Evolutionary conservation across 2,797 vertebrate species (phyloP).

Genomic region (Cuniculus paca): DNA sequence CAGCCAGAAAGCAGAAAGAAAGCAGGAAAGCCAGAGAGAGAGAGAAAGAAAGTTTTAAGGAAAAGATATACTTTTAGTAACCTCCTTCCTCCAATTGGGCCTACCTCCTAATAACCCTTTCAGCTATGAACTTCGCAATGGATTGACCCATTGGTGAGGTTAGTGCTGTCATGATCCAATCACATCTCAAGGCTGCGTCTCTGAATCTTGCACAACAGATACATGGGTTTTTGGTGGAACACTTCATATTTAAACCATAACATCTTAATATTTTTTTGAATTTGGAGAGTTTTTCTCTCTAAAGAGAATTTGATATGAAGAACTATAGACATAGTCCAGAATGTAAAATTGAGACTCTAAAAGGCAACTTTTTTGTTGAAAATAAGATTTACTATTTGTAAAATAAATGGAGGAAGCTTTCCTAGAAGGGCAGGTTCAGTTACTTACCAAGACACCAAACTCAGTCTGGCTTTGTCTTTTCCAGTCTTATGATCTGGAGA

Average conservation of each 20-base stretch:
- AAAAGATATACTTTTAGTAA: not conserved
- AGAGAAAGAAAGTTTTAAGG: not conserved
- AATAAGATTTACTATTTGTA: not conserved
- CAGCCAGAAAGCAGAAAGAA: not conserved
- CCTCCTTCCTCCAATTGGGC: not conserved
- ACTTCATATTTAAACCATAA: not conserved
- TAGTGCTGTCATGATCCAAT: not conserved
- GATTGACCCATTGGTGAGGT: no score
- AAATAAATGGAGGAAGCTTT: not conserved
- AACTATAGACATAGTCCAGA: not conserved
- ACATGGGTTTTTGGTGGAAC: not conserved
- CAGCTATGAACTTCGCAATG: not conserved
- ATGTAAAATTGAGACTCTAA: not conserved
- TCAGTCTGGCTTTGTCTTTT: not conserved
- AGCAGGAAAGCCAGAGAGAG: no score
- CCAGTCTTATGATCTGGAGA: not conserved
- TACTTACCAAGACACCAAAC: not conserved
- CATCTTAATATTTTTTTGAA: not conserved
- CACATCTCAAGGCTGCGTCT: not conserved
- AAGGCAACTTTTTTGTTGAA: slow-evolving; percentile 15
- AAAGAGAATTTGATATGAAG: not conserved
- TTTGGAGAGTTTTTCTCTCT: not conserved
- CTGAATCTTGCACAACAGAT: not conserved
- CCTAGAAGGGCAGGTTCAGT: not conserved
- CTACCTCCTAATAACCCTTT: not conserved